These are phyloP conservation scores for Pluvialis apricaria DNA, from an alignment of 2,113 vertebrate genomes.

Conservation along the genomic window DNA sequence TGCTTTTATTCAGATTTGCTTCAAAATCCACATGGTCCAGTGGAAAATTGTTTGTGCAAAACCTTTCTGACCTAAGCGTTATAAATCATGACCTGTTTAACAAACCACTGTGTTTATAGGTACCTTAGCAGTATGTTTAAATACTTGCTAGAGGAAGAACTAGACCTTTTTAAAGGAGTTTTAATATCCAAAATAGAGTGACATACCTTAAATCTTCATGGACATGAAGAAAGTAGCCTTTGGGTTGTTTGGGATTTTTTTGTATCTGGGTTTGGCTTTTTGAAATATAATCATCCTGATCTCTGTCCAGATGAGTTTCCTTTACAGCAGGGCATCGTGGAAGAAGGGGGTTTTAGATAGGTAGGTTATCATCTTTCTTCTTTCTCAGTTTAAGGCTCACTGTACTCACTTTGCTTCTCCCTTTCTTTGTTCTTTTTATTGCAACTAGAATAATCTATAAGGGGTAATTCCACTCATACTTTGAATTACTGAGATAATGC, in stretches of 20 bases:
- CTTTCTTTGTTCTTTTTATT: not conserved
- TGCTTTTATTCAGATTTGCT: not conserved
- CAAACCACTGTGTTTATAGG: not conserved
- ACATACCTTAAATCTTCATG: not conserved
- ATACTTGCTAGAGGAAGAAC: not conserved
- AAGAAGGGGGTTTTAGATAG: not conserved
- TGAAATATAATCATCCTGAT: not conserved
- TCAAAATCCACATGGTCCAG: not conserved
- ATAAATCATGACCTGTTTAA: not conserved
- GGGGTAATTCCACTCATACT: not conserved
- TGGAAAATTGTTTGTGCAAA: not conserved
- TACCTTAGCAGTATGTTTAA: not conserved
- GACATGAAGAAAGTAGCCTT: not conserved
- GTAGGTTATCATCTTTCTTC: not conserved
- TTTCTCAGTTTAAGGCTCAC: not conserved
- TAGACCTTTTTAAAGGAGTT: not conserved
- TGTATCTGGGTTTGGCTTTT: not conserved
- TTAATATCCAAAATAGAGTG: not conserved
- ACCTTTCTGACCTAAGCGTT: not conserved
- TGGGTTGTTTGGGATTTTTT: not conserved
- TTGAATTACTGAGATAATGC: conserved; percentile 30
- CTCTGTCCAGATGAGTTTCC: not conserved
- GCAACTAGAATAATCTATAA: not conserved
- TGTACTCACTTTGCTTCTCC: not conserved
- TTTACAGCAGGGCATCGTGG: not conserved